Evolutionary conservation across 2,888 invertebrate genomes (phyloP).

Genomic region (Idaea straminata): DNA sequence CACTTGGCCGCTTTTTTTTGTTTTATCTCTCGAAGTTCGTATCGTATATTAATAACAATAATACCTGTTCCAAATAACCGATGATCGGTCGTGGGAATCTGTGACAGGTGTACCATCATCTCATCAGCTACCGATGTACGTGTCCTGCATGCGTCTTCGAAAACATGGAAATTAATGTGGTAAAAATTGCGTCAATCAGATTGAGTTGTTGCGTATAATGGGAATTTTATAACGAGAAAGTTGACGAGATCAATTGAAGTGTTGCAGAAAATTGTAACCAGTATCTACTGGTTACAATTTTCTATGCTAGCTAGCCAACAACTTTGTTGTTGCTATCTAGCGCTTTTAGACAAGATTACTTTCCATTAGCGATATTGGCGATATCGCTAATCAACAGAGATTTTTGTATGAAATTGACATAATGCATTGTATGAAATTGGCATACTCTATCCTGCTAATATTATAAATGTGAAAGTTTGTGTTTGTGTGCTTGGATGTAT

Average conservation of each 20-base stretch:
- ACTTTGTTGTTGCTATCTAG: too few species aligned
- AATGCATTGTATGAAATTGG: too few species aligned
- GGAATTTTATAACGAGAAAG: not conserved
- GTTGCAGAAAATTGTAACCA: not conserved
- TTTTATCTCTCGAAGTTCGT: not conserved
- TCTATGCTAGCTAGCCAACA: too few species aligned
- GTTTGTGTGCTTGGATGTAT: too few species aligned
- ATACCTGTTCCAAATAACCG: slow-evolving; percentile 16
- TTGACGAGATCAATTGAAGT: not conserved
- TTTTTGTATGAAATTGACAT: too few species aligned
- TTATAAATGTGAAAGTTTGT: too few species aligned
- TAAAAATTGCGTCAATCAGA: not conserved
- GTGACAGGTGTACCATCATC: slow-evolving; percentile 54
- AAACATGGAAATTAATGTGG: not conserved
- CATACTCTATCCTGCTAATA: too few species aligned
- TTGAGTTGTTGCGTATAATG: not conserved
- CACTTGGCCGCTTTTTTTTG: not conserved
- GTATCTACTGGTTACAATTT: too few species aligned
- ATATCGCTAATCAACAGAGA: too few species aligned
- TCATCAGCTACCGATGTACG: slow-evolving; percentile 28
- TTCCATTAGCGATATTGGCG: too few species aligned
- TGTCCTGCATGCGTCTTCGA: slow-evolving; percentile 32
- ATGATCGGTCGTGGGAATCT: slow-evolving; percentile 54
- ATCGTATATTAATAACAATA: slow-evolving; percentile 27
- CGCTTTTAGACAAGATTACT: too few species aligned